Evolutionary conservation across 2,888 invertebrate species (phyloP).

Genomic region (Acholoe squamosa): DNA sequence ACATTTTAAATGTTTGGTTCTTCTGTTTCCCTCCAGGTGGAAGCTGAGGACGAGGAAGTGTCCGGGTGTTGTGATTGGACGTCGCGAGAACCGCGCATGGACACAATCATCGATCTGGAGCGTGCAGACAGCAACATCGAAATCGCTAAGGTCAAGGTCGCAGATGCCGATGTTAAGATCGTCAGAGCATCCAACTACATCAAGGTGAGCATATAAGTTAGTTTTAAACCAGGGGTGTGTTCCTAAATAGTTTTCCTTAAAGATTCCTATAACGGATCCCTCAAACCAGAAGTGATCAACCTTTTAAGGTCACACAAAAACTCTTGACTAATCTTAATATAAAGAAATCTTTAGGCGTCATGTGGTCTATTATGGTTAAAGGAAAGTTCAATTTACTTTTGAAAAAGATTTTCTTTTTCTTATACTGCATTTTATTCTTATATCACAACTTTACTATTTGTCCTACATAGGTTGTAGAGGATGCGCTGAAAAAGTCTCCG

Average conservation of each 20-base stretch:
- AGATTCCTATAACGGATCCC: too few relatives aligned
- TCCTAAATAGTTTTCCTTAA: too few relatives aligned
- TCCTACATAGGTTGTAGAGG: constrained; percentile 68
- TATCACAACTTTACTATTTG: background rate
- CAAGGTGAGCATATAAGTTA: constrained; percentile 64
- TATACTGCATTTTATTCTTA: too few relatives aligned
- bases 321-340: too few relatives aligned
- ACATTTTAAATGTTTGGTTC: background rate
- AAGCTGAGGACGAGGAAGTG: constrained; percentile 61
- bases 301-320: too few relatives aligned
- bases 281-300: too few relatives aligned
- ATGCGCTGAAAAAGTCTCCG: constrained; percentile 72
- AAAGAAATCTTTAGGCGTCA: too few relatives aligned
- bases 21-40: background rate
- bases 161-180: constrained; percentile 72
- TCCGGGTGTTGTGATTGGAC: constrained; percentile 67
- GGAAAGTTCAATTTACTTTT: too few relatives aligned
- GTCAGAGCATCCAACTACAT: constrained; percentile 71
- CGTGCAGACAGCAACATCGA: constrained; percentile 72
- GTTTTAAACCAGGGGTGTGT: too few relatives aligned
- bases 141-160: constrained; percentile 71
- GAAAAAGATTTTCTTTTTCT: too few relatives aligned
- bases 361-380: too few relatives aligned
- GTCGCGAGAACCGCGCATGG: constrained; percentile 67
- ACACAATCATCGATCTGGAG: constrained; percentile 71